These are phyloP conservation scores for Pherbina coryleti DNA, from an alignment of 2,888 invertebrate species.

Conservation along the genomic window DNA sequence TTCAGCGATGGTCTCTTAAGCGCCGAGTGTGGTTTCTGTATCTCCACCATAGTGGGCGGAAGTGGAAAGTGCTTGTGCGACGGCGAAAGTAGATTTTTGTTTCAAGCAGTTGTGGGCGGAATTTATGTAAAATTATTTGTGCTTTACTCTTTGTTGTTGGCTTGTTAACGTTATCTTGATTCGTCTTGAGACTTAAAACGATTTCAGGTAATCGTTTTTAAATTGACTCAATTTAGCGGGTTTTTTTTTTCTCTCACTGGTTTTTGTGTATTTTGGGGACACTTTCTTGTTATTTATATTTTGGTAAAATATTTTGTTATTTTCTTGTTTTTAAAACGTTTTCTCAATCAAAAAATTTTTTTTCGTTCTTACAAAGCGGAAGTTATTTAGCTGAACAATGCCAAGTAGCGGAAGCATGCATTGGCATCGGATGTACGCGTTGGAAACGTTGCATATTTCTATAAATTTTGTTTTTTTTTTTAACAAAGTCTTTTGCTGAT, in stretches of 20 bases:
- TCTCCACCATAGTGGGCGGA: slow-evolving; percentile 62
- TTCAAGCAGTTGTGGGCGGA: not conserved
- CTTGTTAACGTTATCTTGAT: slow-evolving; percentile 3
- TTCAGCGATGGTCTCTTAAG: slow-evolving; percentile 66
- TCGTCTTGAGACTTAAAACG: not conserved
- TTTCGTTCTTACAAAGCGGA: slow-evolving; percentile 25
- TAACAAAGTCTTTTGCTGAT: not conserved
- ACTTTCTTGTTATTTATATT: not conserved
- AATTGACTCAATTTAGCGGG: not conserved
- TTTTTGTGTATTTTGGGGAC: not conserved
- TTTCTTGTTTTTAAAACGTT: slow-evolving; percentile 54
- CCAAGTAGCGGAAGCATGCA: too few species aligned
- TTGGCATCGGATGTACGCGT: too few species aligned
- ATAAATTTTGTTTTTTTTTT: not conserved
- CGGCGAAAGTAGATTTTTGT: not conserved
- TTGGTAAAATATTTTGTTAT: not conserved
- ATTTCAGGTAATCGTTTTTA: slow-evolving; percentile 2
- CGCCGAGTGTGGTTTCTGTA: slow-evolving; percentile 68
- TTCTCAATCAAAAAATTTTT: slow-evolving; percentile 47
- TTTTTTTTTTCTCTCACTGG: not conserved
- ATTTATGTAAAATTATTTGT: not conserved
- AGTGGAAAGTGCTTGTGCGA: not conserved
- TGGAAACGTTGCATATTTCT: not conserved
- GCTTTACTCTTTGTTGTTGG: too few species aligned
- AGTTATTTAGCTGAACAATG: not conserved